phyloP scores from a whole-genome alignment of 2,888 invertebrate genomes.

The Trissoscelio sp. region DNA sequence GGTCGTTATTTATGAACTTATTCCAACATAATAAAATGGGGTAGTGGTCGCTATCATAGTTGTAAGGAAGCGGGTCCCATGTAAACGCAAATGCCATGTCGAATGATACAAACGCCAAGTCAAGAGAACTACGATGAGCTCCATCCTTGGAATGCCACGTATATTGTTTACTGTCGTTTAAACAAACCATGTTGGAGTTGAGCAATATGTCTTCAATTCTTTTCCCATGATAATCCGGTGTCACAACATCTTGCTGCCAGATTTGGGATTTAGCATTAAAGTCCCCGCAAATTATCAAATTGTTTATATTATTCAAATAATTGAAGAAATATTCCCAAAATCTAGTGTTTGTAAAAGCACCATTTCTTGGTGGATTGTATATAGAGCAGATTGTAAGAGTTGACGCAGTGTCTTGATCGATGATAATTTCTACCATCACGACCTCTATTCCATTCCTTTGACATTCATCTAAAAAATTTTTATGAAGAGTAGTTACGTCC shows the following conservation, averaged over 20 bases:
- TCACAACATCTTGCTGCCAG: background rate
- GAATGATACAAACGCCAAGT: background rate
- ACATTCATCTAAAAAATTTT: background rate
- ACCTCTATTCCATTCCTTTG: background rate
- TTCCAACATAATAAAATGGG: background rate
- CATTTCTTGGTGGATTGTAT: background rate
- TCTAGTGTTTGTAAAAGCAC: background rate
- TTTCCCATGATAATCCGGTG: background rate
- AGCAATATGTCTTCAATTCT: background rate
- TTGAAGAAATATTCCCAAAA: constrained; percentile 29
- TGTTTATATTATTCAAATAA: background rate
- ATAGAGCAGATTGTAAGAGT: background rate
- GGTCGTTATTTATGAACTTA: background rate
- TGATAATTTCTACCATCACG: too few species aligned
- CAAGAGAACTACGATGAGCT: background rate
- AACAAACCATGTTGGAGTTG: constrained; percentile 3
- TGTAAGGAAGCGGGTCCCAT: too few species aligned
- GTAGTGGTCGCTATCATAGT: constrained; percentile 18
- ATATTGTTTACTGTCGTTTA: background rate
- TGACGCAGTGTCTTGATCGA: too few species aligned
- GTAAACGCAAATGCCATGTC: constrained; percentile 2
- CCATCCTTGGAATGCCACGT: constrained; percentile 22
- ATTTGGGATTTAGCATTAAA: constrained; percentile 20
- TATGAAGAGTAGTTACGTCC: background rate
- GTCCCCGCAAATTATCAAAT: background rate